Base-by-base conservation (phyloP, 2,797 vertebrate genomes). In the Sebastes vulpes region DNA sequence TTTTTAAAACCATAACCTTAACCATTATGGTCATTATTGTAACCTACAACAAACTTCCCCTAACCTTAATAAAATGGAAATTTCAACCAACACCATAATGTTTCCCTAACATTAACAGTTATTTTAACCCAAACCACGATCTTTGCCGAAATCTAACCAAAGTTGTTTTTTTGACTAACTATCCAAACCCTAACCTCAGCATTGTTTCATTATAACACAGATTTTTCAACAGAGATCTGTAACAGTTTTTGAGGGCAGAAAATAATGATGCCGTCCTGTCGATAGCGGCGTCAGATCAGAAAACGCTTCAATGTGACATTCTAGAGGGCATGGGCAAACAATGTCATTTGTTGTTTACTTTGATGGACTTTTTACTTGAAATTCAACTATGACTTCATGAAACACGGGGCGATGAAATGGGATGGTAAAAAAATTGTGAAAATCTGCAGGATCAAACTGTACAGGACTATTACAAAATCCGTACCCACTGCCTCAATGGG, bases 151-250 rank as follows among this genome's bases (percentile, higher is more conserved):
- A 14, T 28, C 4, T 25, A 20, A 28, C 23, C 50, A 54, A 42
- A 38, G 6, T 23, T 0, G 20, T 8, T 38, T 38, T 59, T 10
- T 0, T 59, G 57, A 18, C 3, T 53, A 4, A 18, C 21, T 25
- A 31, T n/a, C 8, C 46, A 50, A 50, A n/a, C 25, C 3, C n/a
- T 4, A 50, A 42, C 0, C 54, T 0, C 0, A 35, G 65, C 9
- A 2, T 20, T 46, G 0, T 11, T 21, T 18, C 3, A 2, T 14
- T 0, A 29, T 0, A 18, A 16, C 14, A 20, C 23, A 26, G 16
- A 3, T 48, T 18, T 18, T 23, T 25, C 12, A 7, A 16, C 4
- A 12, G 5, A 1, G 48, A 5, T 52, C 2, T 52, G 9, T 35
- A 14, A 32, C 57, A 53, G 14, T 46, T 23, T 38, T 38, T 38